Evolutionary conservation across 2,113 vertebrate species (phyloP).

Genomic region (Muntiacus reevesi): DNA sequence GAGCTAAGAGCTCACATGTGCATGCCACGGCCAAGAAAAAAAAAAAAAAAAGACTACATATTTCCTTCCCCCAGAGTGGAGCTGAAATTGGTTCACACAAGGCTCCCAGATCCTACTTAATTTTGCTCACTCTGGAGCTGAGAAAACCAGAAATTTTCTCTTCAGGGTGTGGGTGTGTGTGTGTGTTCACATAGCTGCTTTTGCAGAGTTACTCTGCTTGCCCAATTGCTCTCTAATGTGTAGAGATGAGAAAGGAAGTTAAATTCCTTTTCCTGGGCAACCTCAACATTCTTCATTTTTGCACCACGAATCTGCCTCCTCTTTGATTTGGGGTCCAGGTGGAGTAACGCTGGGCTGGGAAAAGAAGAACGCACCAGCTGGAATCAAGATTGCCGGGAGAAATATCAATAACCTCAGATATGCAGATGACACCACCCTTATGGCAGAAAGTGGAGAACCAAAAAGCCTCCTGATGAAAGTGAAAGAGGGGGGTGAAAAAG

Average conservation of each 20-base stretch:
- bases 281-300: background rate
- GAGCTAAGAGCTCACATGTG: background rate
- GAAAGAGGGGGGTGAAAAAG: background rate
- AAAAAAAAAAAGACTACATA: fast-evolving
- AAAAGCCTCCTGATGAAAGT: background rate
- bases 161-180: no score
- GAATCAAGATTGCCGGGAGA: background rate
- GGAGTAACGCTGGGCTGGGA: background rate
- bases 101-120: background rate
- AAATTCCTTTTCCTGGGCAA: fast-evolving
- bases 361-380: background rate
- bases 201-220: background rate
- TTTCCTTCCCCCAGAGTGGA: background rate
- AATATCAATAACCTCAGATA: background rate
- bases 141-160: background rate
- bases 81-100: background rate
- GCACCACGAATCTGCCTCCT: background rate
- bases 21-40: fast-evolving
- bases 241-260: background rate
- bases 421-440: background rate
- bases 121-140: background rate
- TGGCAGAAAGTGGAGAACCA: background rate
- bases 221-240: background rate
- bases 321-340: fast-evolving
- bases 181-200: background rate